Percentiles rank a stretch among this genome's conserved stretches.
These are phyloP conservation scores for Bradypodion pumilum DNA, from an alignment of 2,797 vertebrate genomes.

Conservation along the genomic window DNA sequence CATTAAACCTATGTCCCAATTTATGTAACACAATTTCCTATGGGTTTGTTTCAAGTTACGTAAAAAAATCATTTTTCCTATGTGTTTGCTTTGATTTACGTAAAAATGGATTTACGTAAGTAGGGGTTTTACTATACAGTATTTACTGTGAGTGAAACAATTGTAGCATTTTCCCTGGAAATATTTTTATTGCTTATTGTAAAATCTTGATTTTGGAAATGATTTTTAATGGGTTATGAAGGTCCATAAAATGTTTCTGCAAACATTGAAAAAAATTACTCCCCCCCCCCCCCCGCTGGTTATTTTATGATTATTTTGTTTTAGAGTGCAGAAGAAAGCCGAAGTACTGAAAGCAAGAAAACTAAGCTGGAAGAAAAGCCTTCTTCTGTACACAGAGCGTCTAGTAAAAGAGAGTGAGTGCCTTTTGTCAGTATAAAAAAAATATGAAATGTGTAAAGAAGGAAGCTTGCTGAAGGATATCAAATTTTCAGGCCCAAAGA, in stretches of 20 bases:
- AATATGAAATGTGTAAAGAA: not conserved
- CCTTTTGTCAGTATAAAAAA: not conserved
- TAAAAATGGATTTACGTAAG: too few relatives aligned
- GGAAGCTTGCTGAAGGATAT: not conserved
- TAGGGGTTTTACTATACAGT: too few relatives aligned
- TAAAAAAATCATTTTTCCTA: too few relatives aligned
- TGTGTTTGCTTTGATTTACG: too few relatives aligned
- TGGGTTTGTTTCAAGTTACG: too few relatives aligned
- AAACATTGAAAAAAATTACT: constrained; percentile 12
- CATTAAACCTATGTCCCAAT: too few relatives aligned
- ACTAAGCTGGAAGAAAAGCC: constrained; percentile 91
- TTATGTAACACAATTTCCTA: too few relatives aligned
- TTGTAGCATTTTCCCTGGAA: not conserved
- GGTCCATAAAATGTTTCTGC: not conserved
- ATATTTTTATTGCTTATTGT: not conserved
- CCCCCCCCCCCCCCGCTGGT: constrained; percentile 39
- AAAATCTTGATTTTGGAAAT: rapidly evolving
- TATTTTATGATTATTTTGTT: constrained; percentile 62
- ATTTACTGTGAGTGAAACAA: not conserved
- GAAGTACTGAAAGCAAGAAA: constrained; percentile 90
- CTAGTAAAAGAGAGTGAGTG: constrained; percentile 91
- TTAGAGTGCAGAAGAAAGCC: constrained; percentile 90
- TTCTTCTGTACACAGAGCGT: constrained; percentile 87
- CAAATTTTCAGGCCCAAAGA: not conserved
- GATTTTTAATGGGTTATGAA: not conserved